Evolutionary conservation across 2,888 invertebrate genomes (phyloP), one percentile per base, ranked within the genome.

Genomic region (Pachycephus smyrnensis): DNA sequence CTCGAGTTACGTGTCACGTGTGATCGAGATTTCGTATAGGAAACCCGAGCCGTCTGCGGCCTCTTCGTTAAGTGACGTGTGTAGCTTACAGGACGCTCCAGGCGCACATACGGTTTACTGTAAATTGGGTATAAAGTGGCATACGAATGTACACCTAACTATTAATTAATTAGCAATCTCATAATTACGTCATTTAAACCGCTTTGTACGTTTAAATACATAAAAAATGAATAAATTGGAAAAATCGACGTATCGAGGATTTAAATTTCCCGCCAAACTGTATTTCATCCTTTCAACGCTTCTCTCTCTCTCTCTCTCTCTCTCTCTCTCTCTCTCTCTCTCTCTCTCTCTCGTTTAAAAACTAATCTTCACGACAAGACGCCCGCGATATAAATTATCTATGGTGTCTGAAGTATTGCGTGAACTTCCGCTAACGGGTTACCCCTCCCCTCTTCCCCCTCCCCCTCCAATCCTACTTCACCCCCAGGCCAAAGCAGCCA

Each of bases 241-340:
- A 55, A 55, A 55, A 9, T 40, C 4, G 12, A 4, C 12, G 12
- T 40, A 40, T 40, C 15, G n/a, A 23, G 2, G 6, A 55, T 55
- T 55, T 6, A 23, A 55, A 9, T 23, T 40, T 55, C 23, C 23
- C 40, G 15, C 15, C 15, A 40, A 40, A 40, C 0, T 40, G 15
- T 40, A 40, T 40, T 40, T 40, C 15, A 33, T 40, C 15, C 15
- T 23, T 23, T 4, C 4, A 15, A 40, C 6, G 4, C 6, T 6
- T 6, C 15, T n/a, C 78, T 75, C 79, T 75, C 75, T 75, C 33
- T 33, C 4, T 76, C 73, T 76, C 77, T 75, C 77, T 77, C 73
- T 73, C 69, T 79, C 78, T 75, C 79, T 73, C 73, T 79, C 78
- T 75, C 79, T 75, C 75, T 75, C 33, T 33, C 4, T 76, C 73